Evolutionary conservation across 2,888 invertebrate species (phyloP).

Genomic region (Athalia rosae): DNA sequence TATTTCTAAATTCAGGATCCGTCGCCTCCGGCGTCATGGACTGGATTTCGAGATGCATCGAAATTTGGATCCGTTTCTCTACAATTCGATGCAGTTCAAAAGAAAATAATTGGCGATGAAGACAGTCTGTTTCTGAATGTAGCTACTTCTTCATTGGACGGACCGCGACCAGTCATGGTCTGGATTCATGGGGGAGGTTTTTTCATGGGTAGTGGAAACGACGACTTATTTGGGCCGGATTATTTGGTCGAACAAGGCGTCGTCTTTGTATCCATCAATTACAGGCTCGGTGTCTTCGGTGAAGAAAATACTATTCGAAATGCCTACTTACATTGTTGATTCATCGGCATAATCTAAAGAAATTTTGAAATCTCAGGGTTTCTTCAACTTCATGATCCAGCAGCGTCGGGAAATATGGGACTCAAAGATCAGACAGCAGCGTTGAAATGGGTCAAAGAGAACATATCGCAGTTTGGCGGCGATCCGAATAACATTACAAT

Average conservation of each 20-base stretch:
- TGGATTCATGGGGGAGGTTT: conserved; percentile 36
- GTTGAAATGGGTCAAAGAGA: too few relatives aligned
- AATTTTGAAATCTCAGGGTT: too few relatives aligned
- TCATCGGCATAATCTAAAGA: too few relatives aligned
- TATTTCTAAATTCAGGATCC: conserved; percentile 66
- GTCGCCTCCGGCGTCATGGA: conserved; percentile 71
- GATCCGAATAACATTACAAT: too few relatives aligned
- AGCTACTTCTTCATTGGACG: conserved; percentile 54
- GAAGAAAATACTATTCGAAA: too few relatives aligned
- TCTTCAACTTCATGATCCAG: too few relatives aligned
- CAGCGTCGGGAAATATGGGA: too few relatives aligned
- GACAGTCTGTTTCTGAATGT: conserved; percentile 77
- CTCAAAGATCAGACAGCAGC: too few relatives aligned
- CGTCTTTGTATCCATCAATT: too few relatives aligned
- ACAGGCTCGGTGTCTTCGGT: too few relatives aligned
- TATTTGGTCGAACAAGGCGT: conserved; percentile 11
- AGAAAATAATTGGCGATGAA: conserved; percentile 65
- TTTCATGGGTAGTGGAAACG: not conserved
- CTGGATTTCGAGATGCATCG: conserved; percentile 71
- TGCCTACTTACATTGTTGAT: too few relatives aligned
- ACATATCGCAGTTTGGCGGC: too few relatives aligned
- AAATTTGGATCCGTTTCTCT: conserved; percentile 65
- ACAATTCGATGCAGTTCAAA: conserved; percentile 39
- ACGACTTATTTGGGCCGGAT: conserved; percentile 21
- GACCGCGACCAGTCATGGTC: conserved; percentile 33